These are phyloP conservation scores for Camponotus pennsylvanicus DNA, from an alignment of 1,140 invertebrate genomes.

Conservation along the genomic window DNA sequence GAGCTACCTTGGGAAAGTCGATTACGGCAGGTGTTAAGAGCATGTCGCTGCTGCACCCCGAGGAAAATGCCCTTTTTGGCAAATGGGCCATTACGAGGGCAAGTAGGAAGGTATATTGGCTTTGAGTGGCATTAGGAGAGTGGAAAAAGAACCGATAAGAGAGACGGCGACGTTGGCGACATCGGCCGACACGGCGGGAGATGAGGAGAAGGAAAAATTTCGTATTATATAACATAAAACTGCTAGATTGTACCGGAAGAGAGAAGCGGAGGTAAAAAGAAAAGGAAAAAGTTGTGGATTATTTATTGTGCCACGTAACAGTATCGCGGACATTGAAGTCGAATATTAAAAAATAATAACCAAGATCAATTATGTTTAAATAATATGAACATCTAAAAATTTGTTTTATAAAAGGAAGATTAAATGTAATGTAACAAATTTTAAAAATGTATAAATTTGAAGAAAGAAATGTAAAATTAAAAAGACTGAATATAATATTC, in stretches of 20 bases:
- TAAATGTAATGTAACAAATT: neutral
- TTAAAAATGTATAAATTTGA: neutral
- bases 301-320: conserved; percentile 55
- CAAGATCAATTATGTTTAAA: conserved; percentile 4
- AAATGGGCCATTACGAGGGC: conserved; percentile 67
- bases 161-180: neutral
- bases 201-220: conserved; percentile 44
- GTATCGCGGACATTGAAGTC: neutral
- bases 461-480: neutral
- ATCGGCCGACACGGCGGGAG: conserved; percentile 4
- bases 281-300: conserved; percentile 9
- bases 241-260: neutral
- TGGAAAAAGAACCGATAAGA: conserved; percentile 45
- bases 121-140: conserved; percentile 66
- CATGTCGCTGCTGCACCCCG: conserved; percentile 32
- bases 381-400: conserved; percentile 8
- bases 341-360: conserved; percentile 62
- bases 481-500: neutral
- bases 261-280: conserved; percentile 8
- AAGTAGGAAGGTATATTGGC: conserved; percentile 67
- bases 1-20: conserved; percentile 19
- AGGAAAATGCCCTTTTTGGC: conserved; percentile 45
- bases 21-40: conserved; percentile 47
- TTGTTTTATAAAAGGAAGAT: neutral
- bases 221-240: conserved; percentile 48